Conservation (phyloP, 2,113 vertebrate genomes). For the Xenopus borealis region DNA sequence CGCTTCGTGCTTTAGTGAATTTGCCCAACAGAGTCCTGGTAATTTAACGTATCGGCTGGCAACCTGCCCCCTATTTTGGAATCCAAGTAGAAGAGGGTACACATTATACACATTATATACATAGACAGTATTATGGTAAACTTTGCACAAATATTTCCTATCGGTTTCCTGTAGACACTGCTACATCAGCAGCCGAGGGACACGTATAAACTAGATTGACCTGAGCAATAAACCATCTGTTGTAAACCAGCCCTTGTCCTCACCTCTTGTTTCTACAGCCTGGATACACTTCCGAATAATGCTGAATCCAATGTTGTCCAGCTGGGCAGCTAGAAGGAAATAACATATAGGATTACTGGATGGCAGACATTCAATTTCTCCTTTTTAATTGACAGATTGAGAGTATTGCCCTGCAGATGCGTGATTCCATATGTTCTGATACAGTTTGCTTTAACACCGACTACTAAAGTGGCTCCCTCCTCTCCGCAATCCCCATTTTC, state of each 20-base stretch:
- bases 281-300: constrained; percentile 95
- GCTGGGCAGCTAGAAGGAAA: constrained; percentile 78
- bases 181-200: constrained; percentile 44
- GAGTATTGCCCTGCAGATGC: too few relatives aligned
- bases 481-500: too few relatives aligned
- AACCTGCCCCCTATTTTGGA: too few relatives aligned
- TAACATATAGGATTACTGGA: neutral
- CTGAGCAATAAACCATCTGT: constrained; percentile 44
- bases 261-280: constrained; percentile 93
- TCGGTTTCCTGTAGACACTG: neutral
- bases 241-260: constrained; percentile 12
- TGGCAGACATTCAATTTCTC: neutral
- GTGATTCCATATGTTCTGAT: too few relatives aligned
- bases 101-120: too few relatives aligned
- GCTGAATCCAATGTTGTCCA: constrained; percentile 90
- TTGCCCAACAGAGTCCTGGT: too few relatives aligned
- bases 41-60: too few relatives aligned
- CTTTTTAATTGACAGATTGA: neutral
- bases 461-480: too few relatives aligned
- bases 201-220: constrained; percentile 14
- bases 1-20: too few relatives aligned
- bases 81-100: too few relatives aligned
- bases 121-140: neutral
- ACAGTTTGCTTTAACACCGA: too few relatives aligned
- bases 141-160: neutral